phyloP scores from a whole-genome alignment of 1,140 invertebrate genomes.

The Heliconius hewitsoni region DNA sequence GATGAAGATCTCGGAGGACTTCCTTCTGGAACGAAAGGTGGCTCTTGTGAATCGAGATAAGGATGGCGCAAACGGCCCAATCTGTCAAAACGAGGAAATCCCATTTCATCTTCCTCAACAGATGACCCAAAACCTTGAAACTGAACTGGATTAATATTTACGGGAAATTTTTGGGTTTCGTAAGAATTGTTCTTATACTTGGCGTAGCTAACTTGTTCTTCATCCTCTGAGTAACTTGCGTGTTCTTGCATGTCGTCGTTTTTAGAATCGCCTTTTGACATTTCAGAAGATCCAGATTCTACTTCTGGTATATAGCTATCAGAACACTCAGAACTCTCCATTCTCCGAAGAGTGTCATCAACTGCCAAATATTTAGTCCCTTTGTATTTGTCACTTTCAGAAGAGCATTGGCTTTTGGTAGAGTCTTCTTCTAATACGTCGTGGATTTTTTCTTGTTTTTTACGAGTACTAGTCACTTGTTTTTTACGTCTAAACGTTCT shows the following conservation, averaged over 20 bases:
- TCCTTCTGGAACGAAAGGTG: constrained; percentile 68
- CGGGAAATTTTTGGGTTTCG: constrained; percentile 68
- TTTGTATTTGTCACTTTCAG: constrained; percentile 80
- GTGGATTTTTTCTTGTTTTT: constrained; percentile 81
- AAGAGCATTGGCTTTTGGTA: constrained; percentile 78
- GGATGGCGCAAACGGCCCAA: constrained; percentile 80
- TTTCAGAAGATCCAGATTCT: constrained; percentile 84
- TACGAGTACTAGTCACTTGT: constrained; percentile 81
- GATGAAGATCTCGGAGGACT: constrained; percentile 65
- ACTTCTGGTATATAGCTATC: constrained; percentile 86
- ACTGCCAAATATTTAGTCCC: constrained; percentile 64
- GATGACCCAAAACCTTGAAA: constrained; percentile 84
- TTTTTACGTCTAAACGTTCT: constrained; percentile 84
- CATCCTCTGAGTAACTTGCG: constrained; percentile 82
- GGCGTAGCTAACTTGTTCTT: constrained; percentile 74
- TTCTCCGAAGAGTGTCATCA: constrained; percentile 66
- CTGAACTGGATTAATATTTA: constrained; percentile 74
- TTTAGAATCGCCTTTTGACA: constrained; percentile 81
- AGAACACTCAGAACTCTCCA: constrained; percentile 84
- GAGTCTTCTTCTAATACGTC: constrained; percentile 81
- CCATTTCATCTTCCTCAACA: constrained; percentile 84
- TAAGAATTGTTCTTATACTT: constrained; percentile 68
- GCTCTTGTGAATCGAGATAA: constrained; percentile 77
- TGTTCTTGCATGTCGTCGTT: constrained; percentile 77
- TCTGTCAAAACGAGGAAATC: constrained; percentile 83